Conservation (phyloP, 2,113 vertebrate species). For the Tupaia chinensis region DNA sequence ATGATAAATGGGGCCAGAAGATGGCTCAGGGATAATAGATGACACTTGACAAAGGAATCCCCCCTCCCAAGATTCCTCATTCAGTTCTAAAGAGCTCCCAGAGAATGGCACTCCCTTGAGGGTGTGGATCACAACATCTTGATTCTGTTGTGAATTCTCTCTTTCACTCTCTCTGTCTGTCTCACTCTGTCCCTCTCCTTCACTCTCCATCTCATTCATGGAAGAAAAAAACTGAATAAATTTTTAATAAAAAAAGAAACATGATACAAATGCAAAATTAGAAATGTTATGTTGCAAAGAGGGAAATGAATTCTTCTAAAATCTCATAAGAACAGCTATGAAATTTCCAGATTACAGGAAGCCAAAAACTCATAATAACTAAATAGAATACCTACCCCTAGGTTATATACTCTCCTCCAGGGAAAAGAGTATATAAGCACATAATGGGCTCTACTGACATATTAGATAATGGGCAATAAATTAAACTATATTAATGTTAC, state of each 20-base stretch:
- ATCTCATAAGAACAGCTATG: background rate
- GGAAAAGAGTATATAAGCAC: background rate
- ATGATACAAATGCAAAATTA: background rate
- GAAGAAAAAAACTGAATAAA: no score
- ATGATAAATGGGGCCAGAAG: background rate
- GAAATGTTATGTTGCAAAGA: background rate
- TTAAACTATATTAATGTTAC: background rate
- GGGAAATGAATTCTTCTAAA: background rate
- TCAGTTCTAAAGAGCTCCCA: no score
- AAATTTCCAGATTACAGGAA: constrained; percentile 5
- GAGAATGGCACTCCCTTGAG: no score
- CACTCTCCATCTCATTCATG: no score
- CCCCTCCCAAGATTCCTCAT: no score
- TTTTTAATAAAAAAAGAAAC: background rate
- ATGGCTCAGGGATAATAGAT: no score
- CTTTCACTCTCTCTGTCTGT: no score
- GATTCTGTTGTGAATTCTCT: no score
- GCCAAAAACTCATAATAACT: background rate
- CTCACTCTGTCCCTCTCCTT: no score
- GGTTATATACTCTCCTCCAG: background rate
- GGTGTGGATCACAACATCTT: no score
- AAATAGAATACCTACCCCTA: background rate
- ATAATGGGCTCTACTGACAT: background rate
- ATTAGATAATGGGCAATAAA: background rate
- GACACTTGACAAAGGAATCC: no score